These are phyloP conservation scores for Halcyon leucocephala DNA, from an alignment of 2,797 vertebrate species.

Conservation along the genomic window DNA sequence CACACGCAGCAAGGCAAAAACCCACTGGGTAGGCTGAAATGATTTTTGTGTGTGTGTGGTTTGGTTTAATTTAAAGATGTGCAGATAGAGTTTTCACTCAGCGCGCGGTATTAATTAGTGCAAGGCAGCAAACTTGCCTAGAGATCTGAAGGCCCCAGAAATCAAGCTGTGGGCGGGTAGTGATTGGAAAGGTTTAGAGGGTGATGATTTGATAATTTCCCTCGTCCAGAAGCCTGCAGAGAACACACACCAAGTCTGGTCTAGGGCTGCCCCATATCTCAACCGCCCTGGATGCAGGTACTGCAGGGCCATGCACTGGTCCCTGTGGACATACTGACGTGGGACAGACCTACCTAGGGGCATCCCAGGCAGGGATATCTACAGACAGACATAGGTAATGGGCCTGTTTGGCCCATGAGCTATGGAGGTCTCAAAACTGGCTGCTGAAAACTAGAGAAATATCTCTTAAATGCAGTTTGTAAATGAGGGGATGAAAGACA, in stretches of 20 bases:
- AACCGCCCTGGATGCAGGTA: not conserved
- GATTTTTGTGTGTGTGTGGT: constrained; percentile 38
- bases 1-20: constrained; percentile 28
- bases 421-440: not conserved
- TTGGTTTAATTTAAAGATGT: constrained; percentile 63
- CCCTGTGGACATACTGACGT: rapidly evolving
- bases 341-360: not conserved
- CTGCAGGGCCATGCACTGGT: not conserved
- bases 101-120: constrained; percentile 29
- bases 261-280: not conserved
- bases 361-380: not conserved
- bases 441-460: not conserved
- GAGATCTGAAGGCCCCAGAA: constrained; percentile 57
- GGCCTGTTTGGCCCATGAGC: not conserved
- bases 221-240: constrained; percentile 47
- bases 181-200: constrained; percentile 61
- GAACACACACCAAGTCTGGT: constrained; percentile 48
- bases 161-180: constrained; percentile 50
- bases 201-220: constrained; percentile 69
- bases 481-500: not conserved
- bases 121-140: constrained; percentile 39
- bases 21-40: constrained; percentile 47
- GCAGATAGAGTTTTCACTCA: constrained; percentile 67
- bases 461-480: not conserved
- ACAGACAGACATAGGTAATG: not conserved